Evolutionary conservation across 2,888 invertebrate species (phyloP), one percentile per base, ranked within the genome.

Genomic region (Rhagium mordax): DNA sequence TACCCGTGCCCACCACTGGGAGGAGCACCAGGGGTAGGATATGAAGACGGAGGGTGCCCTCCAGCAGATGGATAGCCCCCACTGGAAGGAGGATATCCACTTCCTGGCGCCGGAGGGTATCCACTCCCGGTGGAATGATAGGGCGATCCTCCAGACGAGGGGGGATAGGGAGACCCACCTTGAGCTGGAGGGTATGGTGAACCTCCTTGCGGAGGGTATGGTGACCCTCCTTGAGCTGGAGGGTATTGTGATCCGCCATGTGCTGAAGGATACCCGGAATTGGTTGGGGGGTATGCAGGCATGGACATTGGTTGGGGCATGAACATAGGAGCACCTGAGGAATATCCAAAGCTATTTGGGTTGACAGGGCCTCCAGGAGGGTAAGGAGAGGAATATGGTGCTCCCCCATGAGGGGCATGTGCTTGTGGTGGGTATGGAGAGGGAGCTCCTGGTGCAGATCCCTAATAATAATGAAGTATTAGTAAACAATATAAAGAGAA

Each of bases 311-410:
- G 81, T 88, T 89, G 85, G 84, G 90, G 89, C 90, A 90, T 85
- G 87, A 87, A 86, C 84, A 88, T 85, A 41, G 88, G 87, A 20
- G 87, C 81, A 74, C 84, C 83, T 61, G 85, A 74, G 67, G 83
- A 86, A 87, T 89, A 85, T 87, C 91, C 91, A 88, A 91, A 82
- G 87, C 90, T 83, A 49, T 86, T 86, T 51, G 87, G 85, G 75
- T 85, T 86, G 10, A 86, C 83, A 21, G 83, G 82, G 8, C 80
- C 80, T 68, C 82, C 82, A 16, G 79, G 41, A 24, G 83, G 84
- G 67, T 83, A 82, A 24, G 82, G 78, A 5, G 87, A 78, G 7
- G 71, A 51, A 81, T 89, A 89, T 66, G 88, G 81, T 74, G 84
- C 83, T 74, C 82, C 82, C 73, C 79, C 78, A 47, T 29, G 81